Conservation (phyloP, 2,888 invertebrate species). For the Ophion ellenae region DNA sequence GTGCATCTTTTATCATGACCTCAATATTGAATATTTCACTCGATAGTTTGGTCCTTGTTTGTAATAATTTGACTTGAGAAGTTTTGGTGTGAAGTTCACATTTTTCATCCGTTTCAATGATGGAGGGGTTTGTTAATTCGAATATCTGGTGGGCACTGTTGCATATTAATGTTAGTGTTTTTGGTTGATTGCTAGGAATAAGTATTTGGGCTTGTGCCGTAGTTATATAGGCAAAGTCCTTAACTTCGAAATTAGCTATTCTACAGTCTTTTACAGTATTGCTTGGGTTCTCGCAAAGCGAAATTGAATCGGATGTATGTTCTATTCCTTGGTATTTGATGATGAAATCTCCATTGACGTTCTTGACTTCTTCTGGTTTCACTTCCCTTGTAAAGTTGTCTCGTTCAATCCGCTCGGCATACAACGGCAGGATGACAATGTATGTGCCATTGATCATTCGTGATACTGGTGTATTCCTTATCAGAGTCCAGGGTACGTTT, state of each 20-base stretch:
- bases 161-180: conserved; percentile 1
- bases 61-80: conserved; percentile 23
- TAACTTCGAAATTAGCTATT: conserved; percentile 7
- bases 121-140: conserved; percentile 27
- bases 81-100: conserved; percentile 12
- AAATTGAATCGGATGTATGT: conserved; percentile 14
- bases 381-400: conserved; percentile 32
- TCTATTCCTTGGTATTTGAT: conserved; percentile 32
- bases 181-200: conserved; percentile 13
- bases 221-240: conserved; percentile 20
- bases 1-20: background rate
- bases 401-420: conserved; percentile 29
- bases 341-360: conserved; percentile 18
- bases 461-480: conserved; percentile 21
- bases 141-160: conserved; percentile 4
- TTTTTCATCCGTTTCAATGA: conserved; percentile 37
- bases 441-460: conserved; percentile 10
- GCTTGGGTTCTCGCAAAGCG: conserved; percentile 14
- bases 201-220: conserved; percentile 22
- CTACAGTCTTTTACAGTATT: conserved; percentile 1
- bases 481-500: conserved; percentile 6
- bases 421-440: conserved; percentile 7
- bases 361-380: conserved; percentile 2
- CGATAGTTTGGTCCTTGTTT: conserved; percentile 8
- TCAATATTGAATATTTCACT: conserved; percentile 14